phyloP scores from a whole-genome alignment of 2,888 invertebrate species.

The Hypsopygia costalis region DNA sequence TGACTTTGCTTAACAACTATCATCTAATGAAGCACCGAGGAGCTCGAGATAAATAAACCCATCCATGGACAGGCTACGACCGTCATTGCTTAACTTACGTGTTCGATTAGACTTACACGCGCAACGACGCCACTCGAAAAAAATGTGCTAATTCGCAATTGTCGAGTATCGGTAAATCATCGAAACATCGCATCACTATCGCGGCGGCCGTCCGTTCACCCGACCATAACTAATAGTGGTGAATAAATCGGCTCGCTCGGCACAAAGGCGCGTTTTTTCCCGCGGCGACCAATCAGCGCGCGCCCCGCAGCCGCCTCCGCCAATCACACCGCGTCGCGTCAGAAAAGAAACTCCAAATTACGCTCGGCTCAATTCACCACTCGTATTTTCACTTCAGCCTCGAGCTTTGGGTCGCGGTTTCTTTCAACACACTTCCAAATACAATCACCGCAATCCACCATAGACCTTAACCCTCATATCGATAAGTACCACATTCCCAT shows the following conservation, averaged over 20 bases:
- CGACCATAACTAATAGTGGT: conserved; percentile 77
- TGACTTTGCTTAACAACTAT: too few species aligned
- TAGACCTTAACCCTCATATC: conserved; percentile 28
- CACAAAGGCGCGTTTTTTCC: conserved; percentile 66
- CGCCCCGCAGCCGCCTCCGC: conserved; percentile 13
- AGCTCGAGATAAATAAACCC: too few species aligned
- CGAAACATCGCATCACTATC: conserved; percentile 34
- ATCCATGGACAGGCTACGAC: too few species aligned
- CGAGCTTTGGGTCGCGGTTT: conserved; percentile 59
- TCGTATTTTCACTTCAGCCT: conserved; percentile 56
- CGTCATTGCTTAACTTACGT: too few species aligned
- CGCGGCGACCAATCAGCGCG: conserved; percentile 54
- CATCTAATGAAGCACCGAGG: too few species aligned
- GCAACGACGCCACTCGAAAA: too few species aligned
- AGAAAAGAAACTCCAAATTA: conserved; percentile 70
- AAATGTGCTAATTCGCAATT: background rate
- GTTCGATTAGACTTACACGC: too few species aligned
- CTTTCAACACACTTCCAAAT: conserved; percentile 24
- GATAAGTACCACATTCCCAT: conserved; percentile 17
- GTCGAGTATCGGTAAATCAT: background rate
- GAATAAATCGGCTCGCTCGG: conserved; percentile 66
- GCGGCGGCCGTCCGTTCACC: conserved; percentile 43
- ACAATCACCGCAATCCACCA: conserved; percentile 25
- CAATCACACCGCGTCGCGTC: conserved; percentile 24
- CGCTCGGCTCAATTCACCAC: conserved; percentile 52